These are phyloP conservation scores for Zhuqinia jingwanae DNA, from an alignment of 2,888 invertebrate genomes.

Conservation along the genomic window DNA sequence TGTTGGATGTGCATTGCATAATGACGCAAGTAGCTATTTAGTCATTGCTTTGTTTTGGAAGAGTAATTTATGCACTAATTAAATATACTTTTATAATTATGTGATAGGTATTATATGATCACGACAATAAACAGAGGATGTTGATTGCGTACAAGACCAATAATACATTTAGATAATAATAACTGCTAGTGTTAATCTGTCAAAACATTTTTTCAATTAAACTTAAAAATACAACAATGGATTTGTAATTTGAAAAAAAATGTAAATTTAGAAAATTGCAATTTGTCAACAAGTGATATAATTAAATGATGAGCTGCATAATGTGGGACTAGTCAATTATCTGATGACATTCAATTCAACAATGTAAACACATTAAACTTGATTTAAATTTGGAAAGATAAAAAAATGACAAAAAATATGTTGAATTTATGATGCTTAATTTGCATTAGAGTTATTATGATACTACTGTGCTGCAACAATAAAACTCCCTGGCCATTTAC, in stretches of 20 bases:
- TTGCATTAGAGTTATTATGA: background rate
- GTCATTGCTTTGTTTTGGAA: background rate
- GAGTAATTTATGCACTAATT: background rate
- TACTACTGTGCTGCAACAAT: background rate
- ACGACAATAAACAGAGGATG: no score
- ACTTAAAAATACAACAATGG: no score
- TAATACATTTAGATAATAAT: no score
- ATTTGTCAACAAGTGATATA: background rate
- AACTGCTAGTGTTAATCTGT: no score
- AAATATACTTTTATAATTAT: background rate
- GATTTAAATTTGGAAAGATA: slow-evolving; percentile 56
- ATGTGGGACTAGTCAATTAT: background rate
- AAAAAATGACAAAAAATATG: slow-evolving; percentile 16
- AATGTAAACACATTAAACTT: slow-evolving; percentile 36
- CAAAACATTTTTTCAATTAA: no score
- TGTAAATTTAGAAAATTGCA: background rate
- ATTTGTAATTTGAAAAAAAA: no score
- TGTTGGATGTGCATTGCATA: background rate
- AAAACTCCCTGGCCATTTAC: background rate
- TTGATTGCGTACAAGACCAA: no score
- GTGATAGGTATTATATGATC: no score
- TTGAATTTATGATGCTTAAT: slow-evolving; percentile 30
- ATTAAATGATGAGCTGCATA: background rate
- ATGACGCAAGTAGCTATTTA: background rate
- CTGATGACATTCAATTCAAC: background rate